Evolutionary conservation across 1,140 invertebrate genomes (phyloP).

Genomic region (Lethrus apterus): DNA sequence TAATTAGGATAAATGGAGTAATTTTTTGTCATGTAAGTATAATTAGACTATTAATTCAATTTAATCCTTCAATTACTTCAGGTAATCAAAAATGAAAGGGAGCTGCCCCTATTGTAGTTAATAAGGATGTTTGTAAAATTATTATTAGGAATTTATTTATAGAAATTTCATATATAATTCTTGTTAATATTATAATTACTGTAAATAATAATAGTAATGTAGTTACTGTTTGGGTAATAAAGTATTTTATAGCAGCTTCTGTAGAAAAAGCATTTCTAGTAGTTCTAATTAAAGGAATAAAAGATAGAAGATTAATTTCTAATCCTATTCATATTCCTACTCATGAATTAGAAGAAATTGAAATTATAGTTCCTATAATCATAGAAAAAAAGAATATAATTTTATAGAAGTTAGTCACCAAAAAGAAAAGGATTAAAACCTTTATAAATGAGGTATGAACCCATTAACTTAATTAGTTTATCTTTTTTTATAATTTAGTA

Average conservation of each 20-base stretch:
- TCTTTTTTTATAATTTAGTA: constrained; percentile 47
- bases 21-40: constrained; percentile 50
- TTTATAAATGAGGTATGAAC: constrained; percentile 46
- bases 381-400: constrained; percentile 43
- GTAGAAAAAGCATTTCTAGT: constrained; percentile 40
- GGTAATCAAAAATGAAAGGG: constrained; percentile 47
- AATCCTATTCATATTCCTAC: constrained; percentile 47
- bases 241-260: constrained; percentile 46
- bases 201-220: constrained; percentile 43
- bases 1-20: constrained; percentile 34
- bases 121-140: constrained; percentile 34
- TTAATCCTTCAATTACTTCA: constrained; percentile 42
- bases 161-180: constrained; percentile 29
- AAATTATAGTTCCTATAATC: constrained; percentile 44
- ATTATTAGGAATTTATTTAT: constrained; percentile 26
- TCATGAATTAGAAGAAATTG: constrained; percentile 45
- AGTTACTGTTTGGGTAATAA: constrained; percentile 44
- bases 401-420: constrained; percentile 43
- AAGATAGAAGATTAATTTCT: constrained; percentile 49
- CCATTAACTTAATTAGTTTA: constrained; percentile 46
- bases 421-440: constrained; percentile 42
- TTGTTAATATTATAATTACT: constrained; percentile 39
- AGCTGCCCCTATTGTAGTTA: constrained; percentile 43
- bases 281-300: constrained; percentile 44
- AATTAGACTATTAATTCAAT: constrained; percentile 42